A percentile compares a stretch with the other conserved stretches of the same genome.
phyloP scores from a whole-genome alignment of 2,113 vertebrate species.

The Rhinogobius similis region DNA sequence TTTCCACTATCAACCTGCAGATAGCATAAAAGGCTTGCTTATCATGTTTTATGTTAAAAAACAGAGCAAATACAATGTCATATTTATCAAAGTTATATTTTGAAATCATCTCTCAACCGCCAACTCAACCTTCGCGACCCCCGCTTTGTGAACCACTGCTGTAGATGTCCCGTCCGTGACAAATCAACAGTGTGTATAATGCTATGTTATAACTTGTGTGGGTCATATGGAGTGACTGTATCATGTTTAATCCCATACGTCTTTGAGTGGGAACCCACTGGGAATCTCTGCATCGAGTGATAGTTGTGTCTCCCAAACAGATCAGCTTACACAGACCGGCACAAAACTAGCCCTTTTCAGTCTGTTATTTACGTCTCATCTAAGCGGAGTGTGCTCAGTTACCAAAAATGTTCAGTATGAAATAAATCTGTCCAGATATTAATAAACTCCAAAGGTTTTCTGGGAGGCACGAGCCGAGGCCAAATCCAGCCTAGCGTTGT shows the following conservation, averaged over 20 bases:
- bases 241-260: not conserved
- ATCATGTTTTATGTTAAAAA: too few species aligned
- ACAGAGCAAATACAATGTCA: too few species aligned
- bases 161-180: too few species aligned
- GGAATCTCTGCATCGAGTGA: not conserved
- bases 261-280: not conserved
- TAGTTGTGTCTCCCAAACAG: not conserved
- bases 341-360: conserved; percentile 9
- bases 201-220: too few species aligned
- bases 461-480: conserved; percentile 23
- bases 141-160: too few species aligned
- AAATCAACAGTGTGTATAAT: too few species aligned
- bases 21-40: too few species aligned
- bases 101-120: too few species aligned
- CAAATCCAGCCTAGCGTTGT: conserved; percentile 31
- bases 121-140: too few species aligned
- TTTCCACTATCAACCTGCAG: too few species aligned
- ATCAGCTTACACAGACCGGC: conserved; percentile 15
- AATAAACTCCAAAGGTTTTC: conserved; percentile 8
- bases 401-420: conserved; percentile 24
- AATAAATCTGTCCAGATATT: conserved; percentile 31
- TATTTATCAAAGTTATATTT: too few species aligned
- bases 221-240: not conserved
- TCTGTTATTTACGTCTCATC: conserved; percentile 34
- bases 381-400: conserved; percentile 34